Percentiles rank a stretch among this genome's conserved stretches.
Conservation (phyloP, 2,797 vertebrate genomes). For the Lateolabrax maculatus region DNA sequence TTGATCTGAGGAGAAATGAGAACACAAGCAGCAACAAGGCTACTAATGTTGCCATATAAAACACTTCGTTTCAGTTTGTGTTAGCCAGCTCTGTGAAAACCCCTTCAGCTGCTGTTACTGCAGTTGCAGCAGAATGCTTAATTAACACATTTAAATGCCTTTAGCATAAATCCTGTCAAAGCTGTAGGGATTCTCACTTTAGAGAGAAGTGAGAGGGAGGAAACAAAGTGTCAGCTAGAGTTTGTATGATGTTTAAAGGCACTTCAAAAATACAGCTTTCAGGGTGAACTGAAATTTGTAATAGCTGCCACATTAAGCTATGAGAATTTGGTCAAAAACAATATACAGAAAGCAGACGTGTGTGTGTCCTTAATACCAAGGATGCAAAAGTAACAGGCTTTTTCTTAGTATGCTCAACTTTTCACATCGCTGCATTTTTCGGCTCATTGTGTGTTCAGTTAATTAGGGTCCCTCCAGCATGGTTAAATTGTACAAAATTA, state of each 20-base stretch:
- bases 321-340: background rate
- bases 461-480: background rate
- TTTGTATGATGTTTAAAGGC: background rate
- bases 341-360: background rate
- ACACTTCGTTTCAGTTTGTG: background rate
- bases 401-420: background rate
- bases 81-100: background rate
- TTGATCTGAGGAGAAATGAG: background rate
- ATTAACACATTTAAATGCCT: background rate
- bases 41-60: background rate
- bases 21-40: background rate
- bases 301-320: background rate
- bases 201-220: background rate
- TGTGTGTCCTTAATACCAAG: background rate
- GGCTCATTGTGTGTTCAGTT: background rate
- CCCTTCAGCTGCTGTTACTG: background rate
- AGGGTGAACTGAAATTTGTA: too few species aligned
- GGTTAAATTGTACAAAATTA: background rate
- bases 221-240: background rate
- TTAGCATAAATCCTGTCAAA: slow-evolving; percentile 12
- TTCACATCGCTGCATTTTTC: background rate
- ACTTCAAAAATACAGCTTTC: background rate
- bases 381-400: background rate
- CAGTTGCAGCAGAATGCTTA: background rate
- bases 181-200: background rate